Conservation (phyloP, 2,113 vertebrate genomes). For the Cathartes aura region DNA sequence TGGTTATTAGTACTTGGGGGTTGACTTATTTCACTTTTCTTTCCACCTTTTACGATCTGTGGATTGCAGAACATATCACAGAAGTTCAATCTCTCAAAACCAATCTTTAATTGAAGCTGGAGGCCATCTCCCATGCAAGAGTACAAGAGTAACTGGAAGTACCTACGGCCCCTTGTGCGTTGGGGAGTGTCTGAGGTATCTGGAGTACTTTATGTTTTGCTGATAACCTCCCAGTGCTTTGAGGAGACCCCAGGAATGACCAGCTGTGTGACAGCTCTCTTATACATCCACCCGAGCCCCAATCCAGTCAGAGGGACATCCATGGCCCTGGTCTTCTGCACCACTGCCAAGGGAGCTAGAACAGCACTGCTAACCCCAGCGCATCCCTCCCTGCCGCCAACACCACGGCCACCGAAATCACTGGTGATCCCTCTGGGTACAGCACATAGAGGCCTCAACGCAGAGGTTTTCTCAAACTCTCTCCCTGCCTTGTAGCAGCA, state of each 20-base stretch:
- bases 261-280: not conserved
- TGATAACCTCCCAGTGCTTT: not conserved
- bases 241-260: not conserved
- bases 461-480: not conserved
- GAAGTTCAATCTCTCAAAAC: not conserved
- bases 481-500: not conserved
- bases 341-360: not conserved
- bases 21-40: not conserved
- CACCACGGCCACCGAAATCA: accelerated
- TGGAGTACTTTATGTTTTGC: not conserved
- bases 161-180: accelerated
- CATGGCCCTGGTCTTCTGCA: not conserved
- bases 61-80: not conserved
- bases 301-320: too few relatives aligned
- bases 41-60: not conserved
- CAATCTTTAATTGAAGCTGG: not conserved
- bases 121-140: not conserved
- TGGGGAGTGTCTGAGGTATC: not conserved
- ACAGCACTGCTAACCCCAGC: not conserved
- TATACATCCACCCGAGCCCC: not conserved
- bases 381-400: not conserved
- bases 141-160: not conserved
- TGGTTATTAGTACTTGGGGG: not conserved
- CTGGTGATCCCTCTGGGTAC: not conserved
- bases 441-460: not conserved